Base-by-base conservation (phyloP, 2,888 invertebrate genomes). In the Stramonita haemastoma region DNA sequence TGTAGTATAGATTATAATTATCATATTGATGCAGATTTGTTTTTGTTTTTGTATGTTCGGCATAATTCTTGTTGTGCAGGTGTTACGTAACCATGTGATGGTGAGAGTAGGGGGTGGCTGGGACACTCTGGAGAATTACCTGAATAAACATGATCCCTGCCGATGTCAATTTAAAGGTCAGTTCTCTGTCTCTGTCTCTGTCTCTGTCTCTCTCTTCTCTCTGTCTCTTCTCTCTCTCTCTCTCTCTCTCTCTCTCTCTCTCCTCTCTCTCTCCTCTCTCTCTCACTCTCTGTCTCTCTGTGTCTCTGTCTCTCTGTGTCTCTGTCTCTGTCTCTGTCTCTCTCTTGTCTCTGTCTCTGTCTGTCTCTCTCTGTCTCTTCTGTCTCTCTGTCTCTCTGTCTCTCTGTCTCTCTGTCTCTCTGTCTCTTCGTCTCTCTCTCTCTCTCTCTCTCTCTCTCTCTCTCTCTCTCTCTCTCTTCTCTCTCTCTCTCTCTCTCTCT, bases 51-150 rank as follows among this genome's bases (percentile, higher is more conserved):
- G 13, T 22, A 60, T 60, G 60, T 22, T 15, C 13, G 60, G 60
- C 15, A 60, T 60, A 60, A 8, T 60, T 22, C 4, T 60, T 60
- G 22, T 60, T 86, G 36, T 86, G 34, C 92, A 98, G 98, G 98
- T 99, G 94, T 97, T 99, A 87, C 97, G 99, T 89, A 99, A 98
- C 94, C 99, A 99, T 97, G 99, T 99, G 92, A 99, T 99, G 99
- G 99, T 99, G 66, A 97, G 99, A 93, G 98, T 98, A 5, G 98
- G 99, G 0, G 99, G 99, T n/a, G 99, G 99, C 84, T 99, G 99
- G 99, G 99, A 99, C 96, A 99, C 99, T 0, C 97, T 99, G 89
- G 98, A 98, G 92, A 98, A 99, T 96, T 99, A 99, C 96, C 96
- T 99, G 96, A 98, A 99, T 96, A 98, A 99, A 96, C 99, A 99